Percentiles rank a stretch among this genome's conserved stretches.
phyloP scores from a whole-genome alignment of 2,888 invertebrate genomes.

The Alloplasta piceator region DNA sequence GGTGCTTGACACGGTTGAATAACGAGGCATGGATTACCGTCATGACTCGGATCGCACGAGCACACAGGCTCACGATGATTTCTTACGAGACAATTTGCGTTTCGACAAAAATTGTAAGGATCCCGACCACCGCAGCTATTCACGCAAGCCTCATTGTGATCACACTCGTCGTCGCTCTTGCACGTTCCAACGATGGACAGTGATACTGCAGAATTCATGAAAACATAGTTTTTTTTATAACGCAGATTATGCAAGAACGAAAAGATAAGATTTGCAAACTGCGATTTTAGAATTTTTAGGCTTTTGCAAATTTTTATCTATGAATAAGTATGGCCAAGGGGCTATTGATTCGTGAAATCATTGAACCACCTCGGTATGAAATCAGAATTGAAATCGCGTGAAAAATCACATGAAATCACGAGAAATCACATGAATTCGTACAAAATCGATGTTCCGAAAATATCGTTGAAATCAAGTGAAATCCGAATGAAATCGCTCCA shows the following conservation, averaged over 20 bases:
- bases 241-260: neutral
- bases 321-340: too few species aligned
- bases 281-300: too few species aligned
- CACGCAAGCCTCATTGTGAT: conserved; percentile 91
- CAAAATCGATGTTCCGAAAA: too few species aligned
- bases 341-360: too few species aligned
- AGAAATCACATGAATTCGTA: too few species aligned
- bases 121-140: conserved; percentile 94
- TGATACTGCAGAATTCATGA: conserved; percentile 85
- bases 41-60: conserved; percentile 92
- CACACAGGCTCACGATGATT: conserved; percentile 95
- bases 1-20: conserved; percentile 92
- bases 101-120: conserved; percentile 94
- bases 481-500: too few species aligned
- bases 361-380: too few species aligned
- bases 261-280: too few species aligned
- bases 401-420: too few species aligned
- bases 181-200: conserved; percentile 87
- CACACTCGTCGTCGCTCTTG: conserved; percentile 91
- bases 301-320: too few species aligned
- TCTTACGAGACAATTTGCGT: conserved; percentile 92
- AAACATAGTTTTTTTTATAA: neutral
- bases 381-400: too few species aligned
- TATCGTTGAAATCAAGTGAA: too few species aligned
- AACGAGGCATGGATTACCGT: conserved; percentile 93